Evolutionary conservation across 1,140 invertebrate species (phyloP), one percentile per base, ranked within the genome.

Genomic region (Coptotermes formosanus): DNA sequence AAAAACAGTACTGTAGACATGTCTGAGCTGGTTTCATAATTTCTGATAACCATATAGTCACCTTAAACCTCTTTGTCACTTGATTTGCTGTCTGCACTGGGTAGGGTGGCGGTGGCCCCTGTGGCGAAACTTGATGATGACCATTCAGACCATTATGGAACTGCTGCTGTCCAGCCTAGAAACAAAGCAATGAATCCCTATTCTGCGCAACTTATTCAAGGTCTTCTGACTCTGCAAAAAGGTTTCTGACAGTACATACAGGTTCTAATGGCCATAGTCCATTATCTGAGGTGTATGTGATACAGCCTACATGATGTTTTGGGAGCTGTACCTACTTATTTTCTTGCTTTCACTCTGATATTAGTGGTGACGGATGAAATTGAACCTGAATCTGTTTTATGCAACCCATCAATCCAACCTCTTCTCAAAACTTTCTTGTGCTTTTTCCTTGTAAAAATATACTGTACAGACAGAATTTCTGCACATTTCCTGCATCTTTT

Each of bases 91-190:
- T 75, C 44, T 88, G 87, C 2, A 86, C 87, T 25, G 92, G 92
- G 88, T 93, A 92, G 82, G 93, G 93, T 6, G 92, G 93, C 85
- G 93, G 92, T 23, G 93, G 92, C 8, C 91, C 92, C 59, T 89
- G 89, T 19, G 88, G 88, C 23, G 90, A 52, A 21, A 82, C 30
- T 81, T 86, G 86, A 32, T 86, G 83, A 52, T 86, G 83, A 32
- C 86, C 59, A 84, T 86, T 86, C 48, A 84, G 52, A 30, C 59
- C 75, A 64, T 86, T 86, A 30, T 86, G 86, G 23, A 48, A 86
- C 25, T 55, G 82, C 83, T 86, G 83, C 52, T 86, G 86, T 12
- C 69, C 69, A 82, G 64, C 81, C 85, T 86, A 75, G 19, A 12
- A 85, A 81, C 38, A 85, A 85, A 85, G 8, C 23, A 52, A 30